Conservation (phyloP, 2,888 invertebrate species). For the Boloria euphrosyne region DNA sequence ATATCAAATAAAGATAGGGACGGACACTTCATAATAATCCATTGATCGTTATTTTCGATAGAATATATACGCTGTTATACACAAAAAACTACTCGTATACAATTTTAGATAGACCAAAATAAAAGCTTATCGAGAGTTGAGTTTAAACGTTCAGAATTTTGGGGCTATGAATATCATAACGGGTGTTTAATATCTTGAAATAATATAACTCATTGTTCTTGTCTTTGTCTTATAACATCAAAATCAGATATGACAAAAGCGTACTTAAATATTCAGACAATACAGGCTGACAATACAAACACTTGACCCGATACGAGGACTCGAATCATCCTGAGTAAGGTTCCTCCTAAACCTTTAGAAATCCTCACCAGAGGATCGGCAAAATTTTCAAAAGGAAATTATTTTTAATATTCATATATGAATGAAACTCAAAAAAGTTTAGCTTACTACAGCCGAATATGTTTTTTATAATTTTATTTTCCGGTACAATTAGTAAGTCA, state of each 20-base stretch:
- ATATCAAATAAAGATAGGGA: no score
- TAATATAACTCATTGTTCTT: not conserved
- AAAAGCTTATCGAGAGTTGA: no score
- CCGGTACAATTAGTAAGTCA: no score
- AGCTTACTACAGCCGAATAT: no score
- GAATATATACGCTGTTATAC: no score
- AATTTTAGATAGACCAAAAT: no score
- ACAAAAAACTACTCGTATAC: no score
- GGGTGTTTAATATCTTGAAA: not conserved
- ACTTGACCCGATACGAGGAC: slow-evolving; percentile 29
- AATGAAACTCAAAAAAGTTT: not conserved
- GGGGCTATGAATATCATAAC: not conserved
- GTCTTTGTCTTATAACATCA: not conserved
- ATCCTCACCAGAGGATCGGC: not conserved
- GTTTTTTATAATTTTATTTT: no score
- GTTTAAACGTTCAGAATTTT: no score
- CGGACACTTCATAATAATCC: no score
- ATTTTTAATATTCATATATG: not conserved
- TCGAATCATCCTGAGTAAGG: slow-evolving; percentile 3
- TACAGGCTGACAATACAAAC: slow-evolving; percentile 29
- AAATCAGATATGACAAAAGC: slow-evolving; percentile 20
- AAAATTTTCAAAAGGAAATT: not conserved
- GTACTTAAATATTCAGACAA: slow-evolving; percentile 29
- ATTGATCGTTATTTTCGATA: no score
- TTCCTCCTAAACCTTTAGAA: slow-evolving; percentile 3